Evolutionary conservation across 2,888 invertebrate genomes (phyloP).

Genomic region (Rhodophaea formosa): DNA sequence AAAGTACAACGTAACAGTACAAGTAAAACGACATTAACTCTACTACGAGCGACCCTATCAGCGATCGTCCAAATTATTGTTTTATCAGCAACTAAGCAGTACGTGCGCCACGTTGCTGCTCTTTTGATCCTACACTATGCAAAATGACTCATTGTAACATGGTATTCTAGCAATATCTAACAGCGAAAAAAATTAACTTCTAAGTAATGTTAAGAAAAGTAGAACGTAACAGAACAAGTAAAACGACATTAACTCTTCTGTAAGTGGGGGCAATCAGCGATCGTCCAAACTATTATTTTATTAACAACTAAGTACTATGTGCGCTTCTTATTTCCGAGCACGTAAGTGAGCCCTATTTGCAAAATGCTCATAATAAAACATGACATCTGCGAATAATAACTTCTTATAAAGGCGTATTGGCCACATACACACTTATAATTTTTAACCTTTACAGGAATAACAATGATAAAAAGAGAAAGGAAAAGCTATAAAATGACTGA

Average conservation of each 20-base stretch:
- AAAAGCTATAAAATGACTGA: too few relatives aligned
- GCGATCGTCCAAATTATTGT: constrained; percentile 13
- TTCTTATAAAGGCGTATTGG: too few relatives aligned
- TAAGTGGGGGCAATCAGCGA: neutral
- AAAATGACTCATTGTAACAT: neutral
- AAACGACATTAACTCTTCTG: neutral
- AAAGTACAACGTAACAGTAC: neutral
- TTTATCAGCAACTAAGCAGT: constrained; percentile 13
- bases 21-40: neutral
- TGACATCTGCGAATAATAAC: too few relatives aligned
- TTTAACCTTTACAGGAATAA: too few relatives aligned
- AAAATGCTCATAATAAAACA: neutral
- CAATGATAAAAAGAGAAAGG: too few relatives aligned
- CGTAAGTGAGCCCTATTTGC: neutral
- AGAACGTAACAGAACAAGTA: neutral
- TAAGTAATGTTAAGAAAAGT: too few relatives aligned
- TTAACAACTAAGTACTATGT: constrained; percentile 10
- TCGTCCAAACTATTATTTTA: constrained; percentile 12
- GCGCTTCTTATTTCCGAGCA: neutral
- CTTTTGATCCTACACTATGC: neutral
- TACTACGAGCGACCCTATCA: neutral
- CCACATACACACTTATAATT: too few relatives aligned
- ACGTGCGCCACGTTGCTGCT: neutral
- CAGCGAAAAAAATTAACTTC: too few relatives aligned
- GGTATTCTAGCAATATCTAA: too few relatives aligned